These are phyloP conservation scores for Malurus leucopterus DNA, from an alignment of 2,797 vertebrate species.

Conservation along the genomic window DNA sequence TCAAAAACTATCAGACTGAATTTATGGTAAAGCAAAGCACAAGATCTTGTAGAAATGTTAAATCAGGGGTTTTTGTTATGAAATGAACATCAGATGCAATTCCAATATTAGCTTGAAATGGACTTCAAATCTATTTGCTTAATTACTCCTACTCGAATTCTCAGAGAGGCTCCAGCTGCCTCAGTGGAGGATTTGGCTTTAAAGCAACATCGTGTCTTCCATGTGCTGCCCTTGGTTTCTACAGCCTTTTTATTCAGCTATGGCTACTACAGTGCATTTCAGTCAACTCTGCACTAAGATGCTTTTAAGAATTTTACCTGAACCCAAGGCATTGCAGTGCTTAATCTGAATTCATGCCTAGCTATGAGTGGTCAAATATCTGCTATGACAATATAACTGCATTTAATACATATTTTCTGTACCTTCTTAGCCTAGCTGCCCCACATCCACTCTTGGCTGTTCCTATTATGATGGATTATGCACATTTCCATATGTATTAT, in stretches of 20 bases:
- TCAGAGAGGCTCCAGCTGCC: background rate
- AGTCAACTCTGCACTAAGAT: background rate
- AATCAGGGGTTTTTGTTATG: rapidly evolving
- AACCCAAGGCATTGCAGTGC: background rate
- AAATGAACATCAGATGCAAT: background rate
- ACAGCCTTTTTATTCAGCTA: background rate
- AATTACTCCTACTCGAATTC: background rate
- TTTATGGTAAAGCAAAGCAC: background rate
- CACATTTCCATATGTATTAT: background rate
- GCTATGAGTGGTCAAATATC: background rate
- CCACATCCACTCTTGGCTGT: background rate
- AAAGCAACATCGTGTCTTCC: background rate
- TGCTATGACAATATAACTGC: background rate
- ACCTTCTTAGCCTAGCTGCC: background rate
- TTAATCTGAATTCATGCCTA: background rate
- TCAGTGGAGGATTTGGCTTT: background rate
- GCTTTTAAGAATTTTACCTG: background rate
- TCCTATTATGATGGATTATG: background rate
- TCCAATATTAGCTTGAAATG: background rate
- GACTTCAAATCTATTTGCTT: background rate
- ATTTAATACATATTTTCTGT: background rate
- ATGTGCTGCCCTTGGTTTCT: background rate
- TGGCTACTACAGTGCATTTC: background rate
- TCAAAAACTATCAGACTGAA: background rate
- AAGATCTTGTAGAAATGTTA: background rate